Evolutionary conservation across 1,140 invertebrate genomes (phyloP), one percentile per base, ranked within the genome.

Genomic region (Procambarus virginalis): DNA sequence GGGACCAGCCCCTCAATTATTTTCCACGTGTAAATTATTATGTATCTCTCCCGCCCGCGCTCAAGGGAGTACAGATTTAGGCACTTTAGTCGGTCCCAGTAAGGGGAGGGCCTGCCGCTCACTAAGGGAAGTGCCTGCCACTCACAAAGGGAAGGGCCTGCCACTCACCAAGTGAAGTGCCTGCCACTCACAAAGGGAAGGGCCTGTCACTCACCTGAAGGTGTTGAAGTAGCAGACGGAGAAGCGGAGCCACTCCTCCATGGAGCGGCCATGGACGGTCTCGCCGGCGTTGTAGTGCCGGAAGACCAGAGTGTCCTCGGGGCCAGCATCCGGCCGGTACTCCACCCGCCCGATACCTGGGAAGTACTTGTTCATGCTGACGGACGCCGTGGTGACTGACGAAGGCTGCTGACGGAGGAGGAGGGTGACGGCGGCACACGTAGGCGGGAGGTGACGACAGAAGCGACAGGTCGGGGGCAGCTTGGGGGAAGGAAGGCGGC

Each of bases 161-260:
- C 17, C 60, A 64, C 60, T 64, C 17, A 17, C 60, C 34, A 34
- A 34, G 34, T 0, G 34, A 1, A 34, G 34, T 0, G 34, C 34
- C 34, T 34, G 34, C 34, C 34, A 34, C 34, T 34, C 34, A 34
- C 34, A 0, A 34, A 34, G 34, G 1, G 34, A 93, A 93, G 49
- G 94, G 94, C 2, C 12, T 17, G 12, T 20, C 95, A 60, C 94
- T 88, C 94, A 94, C 87, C 94, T 92, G 93, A 95, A 95, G 51
- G 94, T 94, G 92, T 95, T 94, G 93, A 94, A 95, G 92, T 94
- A 95, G 89, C 94, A 95, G 0, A 96, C 94, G 75, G 95, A 95
- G 91, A 94, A 95, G 78, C 95, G 94, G 22, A 96, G 94, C 96
- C 96, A 96, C 45, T 96, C 96, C 92, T 96, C 95, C 95, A 96